phyloP scores from a whole-genome alignment of 2,888 invertebrate genomes.

The Andrena trimmerana region DNA sequence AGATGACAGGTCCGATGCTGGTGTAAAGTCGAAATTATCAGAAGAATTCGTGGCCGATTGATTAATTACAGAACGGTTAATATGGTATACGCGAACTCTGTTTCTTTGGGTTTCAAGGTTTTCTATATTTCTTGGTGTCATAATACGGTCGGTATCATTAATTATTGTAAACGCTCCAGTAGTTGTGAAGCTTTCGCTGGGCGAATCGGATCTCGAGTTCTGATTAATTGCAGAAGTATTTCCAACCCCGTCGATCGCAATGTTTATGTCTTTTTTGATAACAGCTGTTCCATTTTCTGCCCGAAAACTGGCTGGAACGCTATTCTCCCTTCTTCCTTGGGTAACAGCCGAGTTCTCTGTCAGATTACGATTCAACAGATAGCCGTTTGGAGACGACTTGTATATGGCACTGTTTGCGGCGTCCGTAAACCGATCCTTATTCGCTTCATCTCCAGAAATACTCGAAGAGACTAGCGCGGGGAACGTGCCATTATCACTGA shows the following conservation, averaged over 20 bases:
- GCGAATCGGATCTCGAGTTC: neutral
- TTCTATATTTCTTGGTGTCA: neutral
- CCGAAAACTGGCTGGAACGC: neutral
- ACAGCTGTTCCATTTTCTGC: neutral
- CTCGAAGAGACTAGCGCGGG: conserved; percentile 17
- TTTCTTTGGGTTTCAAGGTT: neutral
- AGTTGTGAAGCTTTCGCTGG: neutral
- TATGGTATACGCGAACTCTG: neutral
- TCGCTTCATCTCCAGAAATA: conserved; percentile 42
- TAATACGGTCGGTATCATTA: neutral
- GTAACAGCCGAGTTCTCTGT: neutral
- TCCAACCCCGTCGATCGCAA: neutral
- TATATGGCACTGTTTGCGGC: neutral
- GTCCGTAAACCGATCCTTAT: conserved; percentile 21
- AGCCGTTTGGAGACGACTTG: neutral
- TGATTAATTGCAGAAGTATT: neutral
- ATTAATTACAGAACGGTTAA: neutral
- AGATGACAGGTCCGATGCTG: neutral
- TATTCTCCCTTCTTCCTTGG: neutral
- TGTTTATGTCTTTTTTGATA: neutral
- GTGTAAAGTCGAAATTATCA: conserved; percentile 3
- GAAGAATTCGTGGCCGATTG: neutral
- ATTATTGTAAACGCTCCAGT: neutral
- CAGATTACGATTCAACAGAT: neutral
- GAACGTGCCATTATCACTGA: conserved; percentile 2